Percentiles rank a stretch among this genome's conserved stretches.
phyloP scores from a whole-genome alignment of 2,888 invertebrate genomes.

The Coenonympha glycerion region DNA sequence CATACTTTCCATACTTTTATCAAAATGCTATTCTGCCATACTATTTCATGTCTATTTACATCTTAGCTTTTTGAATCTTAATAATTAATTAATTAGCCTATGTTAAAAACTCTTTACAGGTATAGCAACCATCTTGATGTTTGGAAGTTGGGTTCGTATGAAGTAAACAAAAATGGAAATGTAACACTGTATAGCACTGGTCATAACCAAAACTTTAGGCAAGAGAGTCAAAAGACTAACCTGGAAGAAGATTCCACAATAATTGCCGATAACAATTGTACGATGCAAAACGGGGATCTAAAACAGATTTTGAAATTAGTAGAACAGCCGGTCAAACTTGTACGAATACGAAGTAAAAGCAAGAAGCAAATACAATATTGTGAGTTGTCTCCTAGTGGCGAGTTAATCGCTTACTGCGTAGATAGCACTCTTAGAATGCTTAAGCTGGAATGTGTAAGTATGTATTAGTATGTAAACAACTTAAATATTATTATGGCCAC shows the following conservation, averaged over 20 bases:
- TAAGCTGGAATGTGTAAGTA: conserved; percentile 73
- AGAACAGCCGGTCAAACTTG: conserved; percentile 79
- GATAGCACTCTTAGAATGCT: conserved; percentile 79
- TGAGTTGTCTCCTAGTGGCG: conserved; percentile 81
- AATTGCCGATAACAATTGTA: conserved; percentile 7
- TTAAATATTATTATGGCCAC: too few species aligned
- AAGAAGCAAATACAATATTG: conserved; percentile 82
- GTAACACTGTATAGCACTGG: conserved; percentile 38
- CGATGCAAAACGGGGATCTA: conserved; percentile 16
- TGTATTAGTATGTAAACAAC: neutral
- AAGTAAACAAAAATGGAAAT: conserved; percentile 77
- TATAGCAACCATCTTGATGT: conserved; percentile 73
- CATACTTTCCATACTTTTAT: too few species aligned
- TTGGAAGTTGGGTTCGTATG: conserved; percentile 74
- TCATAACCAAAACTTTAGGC: conserved; percentile 31
- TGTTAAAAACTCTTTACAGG: conserved; percentile 39
- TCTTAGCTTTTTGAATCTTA: too few species aligned
- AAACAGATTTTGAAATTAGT: conserved; percentile 53
- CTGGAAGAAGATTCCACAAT: conserved; percentile 54
- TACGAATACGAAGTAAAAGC: conserved; percentile 80
- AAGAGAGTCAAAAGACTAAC: conserved; percentile 32
- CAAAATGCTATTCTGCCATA: too few species aligned
- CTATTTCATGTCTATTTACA: too few species aligned
- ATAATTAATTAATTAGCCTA: too few species aligned
- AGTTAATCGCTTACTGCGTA: conserved; percentile 86